Evolutionary conservation across 2,797 vertebrate genomes (phyloP).

Genomic region (Muraenolepis orangiensis): DNA sequence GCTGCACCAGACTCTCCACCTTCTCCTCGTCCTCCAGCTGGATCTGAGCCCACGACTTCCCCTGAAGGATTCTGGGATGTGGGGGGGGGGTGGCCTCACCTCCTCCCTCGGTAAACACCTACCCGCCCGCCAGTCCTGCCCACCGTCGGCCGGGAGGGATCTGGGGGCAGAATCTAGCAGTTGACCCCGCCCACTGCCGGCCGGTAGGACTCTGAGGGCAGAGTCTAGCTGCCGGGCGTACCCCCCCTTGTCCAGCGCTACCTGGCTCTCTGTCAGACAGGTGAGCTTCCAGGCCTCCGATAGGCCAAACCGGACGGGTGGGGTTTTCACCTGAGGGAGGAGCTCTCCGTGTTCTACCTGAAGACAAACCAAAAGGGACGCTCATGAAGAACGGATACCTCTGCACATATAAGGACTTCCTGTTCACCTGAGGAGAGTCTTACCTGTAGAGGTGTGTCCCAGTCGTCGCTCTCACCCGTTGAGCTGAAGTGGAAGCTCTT

Average conservation of each 20-base stretch:
- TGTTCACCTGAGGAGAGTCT: neutral
- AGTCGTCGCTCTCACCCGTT: constrained; percentile 75
- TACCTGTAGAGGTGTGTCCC: constrained; percentile 75
- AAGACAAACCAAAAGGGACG: neutral
- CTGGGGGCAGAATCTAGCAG: no score
- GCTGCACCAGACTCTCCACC: constrained; percentile 79
- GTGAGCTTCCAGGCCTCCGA: constrained; percentile 53
- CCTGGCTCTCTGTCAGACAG: constrained; percentile 71
- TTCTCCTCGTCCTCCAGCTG: constrained; percentile 84
- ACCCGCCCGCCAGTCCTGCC: constrained; percentile 20
- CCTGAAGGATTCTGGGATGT: constrained; percentile 83
- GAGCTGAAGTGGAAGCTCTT: constrained; percentile 71
- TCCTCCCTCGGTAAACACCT: constrained; percentile 62
- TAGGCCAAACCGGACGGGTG: neutral
- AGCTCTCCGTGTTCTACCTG: constrained; percentile 17
- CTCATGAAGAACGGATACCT: neutral
- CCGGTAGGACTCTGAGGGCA: constrained; percentile 55
- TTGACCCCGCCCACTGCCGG: neutral
- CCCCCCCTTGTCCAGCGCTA: constrained; percentile 76
- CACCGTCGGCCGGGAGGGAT: no score
- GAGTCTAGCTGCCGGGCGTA: constrained; percentile 76
- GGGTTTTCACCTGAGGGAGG: neutral
- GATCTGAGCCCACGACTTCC: constrained; percentile 85
- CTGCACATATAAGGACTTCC: neutral
- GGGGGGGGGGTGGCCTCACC: constrained; percentile 75